Percentiles rank a stretch among this genome's conserved stretches.
Evolutionary conservation across 2,888 invertebrate genomes (phyloP).

Genomic region (Cetonia aurata): DNA sequence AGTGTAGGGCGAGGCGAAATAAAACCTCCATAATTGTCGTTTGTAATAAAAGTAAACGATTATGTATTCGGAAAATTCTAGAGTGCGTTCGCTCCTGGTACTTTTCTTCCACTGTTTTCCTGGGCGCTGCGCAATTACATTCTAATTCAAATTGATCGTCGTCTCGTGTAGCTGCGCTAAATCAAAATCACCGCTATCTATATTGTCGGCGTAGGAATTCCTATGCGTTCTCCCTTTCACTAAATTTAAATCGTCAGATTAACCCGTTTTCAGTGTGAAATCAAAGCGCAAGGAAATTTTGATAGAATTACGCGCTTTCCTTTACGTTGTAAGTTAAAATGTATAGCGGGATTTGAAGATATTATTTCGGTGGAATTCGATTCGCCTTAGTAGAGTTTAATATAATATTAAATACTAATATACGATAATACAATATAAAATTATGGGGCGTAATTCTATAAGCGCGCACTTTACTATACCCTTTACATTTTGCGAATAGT

Average conservation of each 20-base stretch:
- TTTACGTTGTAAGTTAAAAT: background rate
- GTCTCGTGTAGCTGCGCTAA: constrained; percentile 32
- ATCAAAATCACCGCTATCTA: constrained; percentile 39
- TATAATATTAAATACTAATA: too few relatives aligned
- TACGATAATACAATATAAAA: too few relatives aligned
- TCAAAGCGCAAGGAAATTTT: constrained; percentile 19
- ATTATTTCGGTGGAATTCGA: too few relatives aligned
- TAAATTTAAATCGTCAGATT: constrained; percentile 19
- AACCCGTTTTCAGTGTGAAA: constrained; percentile 31
- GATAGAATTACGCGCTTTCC: constrained; percentile 1
- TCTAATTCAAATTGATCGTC: constrained; percentile 34
- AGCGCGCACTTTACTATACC: too few relatives aligned
- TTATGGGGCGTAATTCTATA: too few relatives aligned
- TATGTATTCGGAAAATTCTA: constrained; percentile 31
- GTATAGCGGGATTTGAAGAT: too few relatives aligned
- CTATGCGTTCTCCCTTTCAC: constrained; percentile 20
- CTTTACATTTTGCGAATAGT: too few relatives aligned
- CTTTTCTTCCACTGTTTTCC: background rate
- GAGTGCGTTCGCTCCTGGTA: background rate
- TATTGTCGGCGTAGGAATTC: constrained; percentile 20
- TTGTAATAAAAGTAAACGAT: constrained; percentile 35
- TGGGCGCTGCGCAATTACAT: constrained; percentile 21
- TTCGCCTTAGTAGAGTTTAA: too few relatives aligned
- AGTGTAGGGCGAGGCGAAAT: constrained; percentile 9
- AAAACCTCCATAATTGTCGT: constrained; percentile 29